Evolutionary conservation across 2,888 invertebrate genomes (phyloP).

Genomic region (Lasioglossum pauxillum): DNA sequence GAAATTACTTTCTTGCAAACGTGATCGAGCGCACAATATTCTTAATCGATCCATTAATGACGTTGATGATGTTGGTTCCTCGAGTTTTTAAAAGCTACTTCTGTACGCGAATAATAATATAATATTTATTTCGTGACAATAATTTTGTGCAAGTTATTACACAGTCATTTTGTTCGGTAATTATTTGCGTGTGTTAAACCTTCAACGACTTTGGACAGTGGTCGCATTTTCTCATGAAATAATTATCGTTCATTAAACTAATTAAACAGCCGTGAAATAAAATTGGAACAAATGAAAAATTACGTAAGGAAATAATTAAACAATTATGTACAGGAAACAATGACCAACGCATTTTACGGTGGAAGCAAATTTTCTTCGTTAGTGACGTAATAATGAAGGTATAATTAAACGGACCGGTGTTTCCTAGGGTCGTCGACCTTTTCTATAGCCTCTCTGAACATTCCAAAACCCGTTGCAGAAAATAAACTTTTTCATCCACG

Average conservation of each 20-base stretch:
- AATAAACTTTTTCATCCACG: neutral
- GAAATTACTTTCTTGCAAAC: too few relatives aligned
- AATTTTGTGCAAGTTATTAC: conserved; percentile 36
- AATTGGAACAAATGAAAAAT: neutral
- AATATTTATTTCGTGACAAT: neutral
- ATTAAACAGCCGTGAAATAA: conserved; percentile 1
- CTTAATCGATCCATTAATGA: neutral
- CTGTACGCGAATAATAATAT: conserved; percentile 7
- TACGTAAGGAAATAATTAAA: conserved; percentile 4
- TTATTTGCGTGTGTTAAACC: neutral
- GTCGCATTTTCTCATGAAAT: conserved; percentile 21
- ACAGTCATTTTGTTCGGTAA: too few relatives aligned
- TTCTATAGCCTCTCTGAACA: neutral
- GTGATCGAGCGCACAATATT: neutral
- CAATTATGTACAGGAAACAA: neutral
- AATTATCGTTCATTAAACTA: conserved; percentile 42
- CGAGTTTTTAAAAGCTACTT: neutral
- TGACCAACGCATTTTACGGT: neutral
- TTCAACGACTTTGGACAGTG: conserved; percentile 2
- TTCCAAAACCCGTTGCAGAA: neutral
- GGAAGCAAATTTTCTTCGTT: neutral
- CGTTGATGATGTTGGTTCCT: neutral
- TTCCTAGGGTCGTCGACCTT: neutral
- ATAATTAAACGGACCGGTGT: neutral
- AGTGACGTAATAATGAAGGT: neutral